Evolutionary conservation across 1,140 invertebrate species (phyloP).

Genomic region (Physella acuta): DNA sequence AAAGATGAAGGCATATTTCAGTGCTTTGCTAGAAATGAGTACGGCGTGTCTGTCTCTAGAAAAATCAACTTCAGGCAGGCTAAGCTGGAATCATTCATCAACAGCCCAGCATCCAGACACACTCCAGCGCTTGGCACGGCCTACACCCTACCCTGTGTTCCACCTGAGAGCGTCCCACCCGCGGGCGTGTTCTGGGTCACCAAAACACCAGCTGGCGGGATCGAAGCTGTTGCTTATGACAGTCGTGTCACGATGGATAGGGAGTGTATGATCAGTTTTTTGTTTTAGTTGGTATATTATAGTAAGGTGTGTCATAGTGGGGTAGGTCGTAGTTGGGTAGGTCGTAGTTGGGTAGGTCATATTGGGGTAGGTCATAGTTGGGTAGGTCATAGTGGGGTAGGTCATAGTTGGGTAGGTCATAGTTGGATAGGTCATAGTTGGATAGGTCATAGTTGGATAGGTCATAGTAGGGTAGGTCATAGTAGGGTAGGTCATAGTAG

Average conservation of each 20-base stretch:
- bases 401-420: too few species aligned
- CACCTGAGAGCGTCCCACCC: constrained; percentile 50
- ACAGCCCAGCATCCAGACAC: not conserved
- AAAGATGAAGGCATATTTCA: constrained; percentile 93
- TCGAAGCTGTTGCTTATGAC: constrained; percentile 43
- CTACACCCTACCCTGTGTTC: constrained; percentile 42
- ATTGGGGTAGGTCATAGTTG: too few species aligned
- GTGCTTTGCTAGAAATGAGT: constrained; percentile 93
- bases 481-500: too few species aligned
- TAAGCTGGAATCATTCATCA: constrained; percentile 38
- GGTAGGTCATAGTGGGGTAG: too few species aligned
- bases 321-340: too few species aligned
- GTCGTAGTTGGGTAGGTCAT: too few species aligned
- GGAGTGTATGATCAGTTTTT: constrained; percentile 45
- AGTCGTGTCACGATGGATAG: constrained; percentile 51
- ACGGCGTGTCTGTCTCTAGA: constrained; percentile 69
- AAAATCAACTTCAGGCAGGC: constrained; percentile 43
- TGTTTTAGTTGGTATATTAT: too few species aligned
- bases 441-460: too few species aligned
- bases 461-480: too few species aligned
- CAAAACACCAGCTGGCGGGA: constrained; percentile 31
- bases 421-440: too few species aligned
- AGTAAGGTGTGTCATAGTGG: too few species aligned
- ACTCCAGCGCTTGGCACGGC: constrained; percentile 31
- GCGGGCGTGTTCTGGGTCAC: constrained; percentile 49